Evolutionary conservation across 2,888 invertebrate species (phyloP).

Genomic region (Liposcelis brunnea): DNA sequence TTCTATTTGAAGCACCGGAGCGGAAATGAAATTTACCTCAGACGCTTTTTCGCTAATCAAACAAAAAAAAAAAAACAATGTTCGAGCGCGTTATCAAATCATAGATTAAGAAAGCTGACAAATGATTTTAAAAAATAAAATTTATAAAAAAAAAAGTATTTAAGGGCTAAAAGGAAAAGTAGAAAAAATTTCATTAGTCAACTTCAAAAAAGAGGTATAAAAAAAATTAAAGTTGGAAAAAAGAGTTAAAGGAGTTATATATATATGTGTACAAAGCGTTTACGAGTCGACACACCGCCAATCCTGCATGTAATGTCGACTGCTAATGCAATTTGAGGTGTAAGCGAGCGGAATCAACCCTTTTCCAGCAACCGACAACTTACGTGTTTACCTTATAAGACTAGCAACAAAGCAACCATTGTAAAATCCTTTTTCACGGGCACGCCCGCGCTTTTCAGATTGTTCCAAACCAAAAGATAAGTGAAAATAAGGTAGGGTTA

Average conservation of each 20-base stretch:
- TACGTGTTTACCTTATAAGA: slow-evolving; percentile 8
- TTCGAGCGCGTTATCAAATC: slow-evolving; percentile 15
- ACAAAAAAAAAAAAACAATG: no score
- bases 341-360: slow-evolving; percentile 10
- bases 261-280: slow-evolving; percentile 25
- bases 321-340: slow-evolving; percentile 33
- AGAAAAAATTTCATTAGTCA: slow-evolving; percentile 3
- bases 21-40: background rate
- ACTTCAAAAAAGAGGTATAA: background rate
- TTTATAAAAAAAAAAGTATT: no score
- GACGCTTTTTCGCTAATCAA: background rate
- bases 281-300: slow-evolving; percentile 33
- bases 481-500: background rate
- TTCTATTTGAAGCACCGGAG: no score
- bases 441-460: slow-evolving; percentile 13
- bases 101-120: slow-evolving; percentile 7
- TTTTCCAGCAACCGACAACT: background rate
- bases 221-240: slow-evolving; percentile 1
- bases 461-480: slow-evolving; percentile 21
- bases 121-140: no score
- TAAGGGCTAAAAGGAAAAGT: no score
- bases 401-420: slow-evolving; percentile 7
- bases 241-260: slow-evolving; percentile 23
- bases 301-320: slow-evolving; percentile 35
- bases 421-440: slow-evolving; percentile 17